Base-by-base conservation (phyloP, 2,888 invertebrate genomes). In the Drosophila mercatorum region DNA sequence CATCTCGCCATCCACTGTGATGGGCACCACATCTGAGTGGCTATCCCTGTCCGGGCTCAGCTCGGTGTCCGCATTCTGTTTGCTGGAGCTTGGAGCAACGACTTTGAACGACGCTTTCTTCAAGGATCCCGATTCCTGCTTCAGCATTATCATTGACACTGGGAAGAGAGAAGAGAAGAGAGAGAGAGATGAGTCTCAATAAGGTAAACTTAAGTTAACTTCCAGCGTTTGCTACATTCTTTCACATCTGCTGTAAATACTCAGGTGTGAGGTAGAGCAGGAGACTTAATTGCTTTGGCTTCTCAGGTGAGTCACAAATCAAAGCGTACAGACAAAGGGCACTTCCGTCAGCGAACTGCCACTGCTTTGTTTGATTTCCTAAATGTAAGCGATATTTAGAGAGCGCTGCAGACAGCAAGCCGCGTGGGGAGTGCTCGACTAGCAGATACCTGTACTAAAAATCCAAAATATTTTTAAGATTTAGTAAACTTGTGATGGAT, bases 1-100 rank as follows among this genome's bases (percentile, higher is more conserved):
- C 90, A 95, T 95, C 88, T 96, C 95, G 3, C 96, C 96, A 68
- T 95, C 94, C 31, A 97, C 95, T 94, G 96, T 94, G 76, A 97
- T 95, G 11, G 96, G 95, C 46, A 96, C 94, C 91, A 96, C 96
- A 89, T 95, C 95, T 36, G 89, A 87, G 41, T 80, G 74, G 4
- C 88, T 89, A 72, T 91, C 90, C 73, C 86, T 75, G 73, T 89
- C 89, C 55, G 77, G 83, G 46, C 82, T 83, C 11, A 67, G 74
- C 51, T 72, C 74, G 6, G 26, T 46, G 40, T 80, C 69, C 34
- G 72, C 55, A 56, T 64, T 10, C 12, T 28, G 26, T 46, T 58
- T 60, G 31, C 26, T 60, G 14, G 57, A 64, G 38, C 28, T 47
- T 5, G 60, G 22, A 12, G 70, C 62, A 40, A 52, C 31, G 5